Conservation (phyloP, 2,888 invertebrate genomes). For the Silvanus unidentatus region DNA sequence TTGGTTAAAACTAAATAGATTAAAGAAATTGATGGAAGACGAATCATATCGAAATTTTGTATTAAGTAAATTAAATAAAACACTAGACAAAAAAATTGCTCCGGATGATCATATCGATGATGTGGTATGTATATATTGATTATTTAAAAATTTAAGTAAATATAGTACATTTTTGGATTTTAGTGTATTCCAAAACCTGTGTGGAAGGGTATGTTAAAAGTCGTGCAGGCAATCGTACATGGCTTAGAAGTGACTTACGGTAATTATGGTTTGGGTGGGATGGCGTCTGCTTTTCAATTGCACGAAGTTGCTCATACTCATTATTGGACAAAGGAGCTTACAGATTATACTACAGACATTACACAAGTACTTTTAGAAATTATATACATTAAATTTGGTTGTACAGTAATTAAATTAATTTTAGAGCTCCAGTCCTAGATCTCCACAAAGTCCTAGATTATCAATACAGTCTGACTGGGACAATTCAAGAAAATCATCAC, state of each 20-base stretch:
- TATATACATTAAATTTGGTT: background rate
- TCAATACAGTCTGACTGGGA: slow-evolving; percentile 52
- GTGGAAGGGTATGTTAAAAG: slow-evolving; percentile 95
- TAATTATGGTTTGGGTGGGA: slow-evolving; percentile 92
- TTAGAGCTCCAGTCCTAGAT: slow-evolving; percentile 60
- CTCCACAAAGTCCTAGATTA: slow-evolving; percentile 56
- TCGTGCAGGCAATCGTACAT: slow-evolving; percentile 80
- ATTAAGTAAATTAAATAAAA: slow-evolving; percentile 89
- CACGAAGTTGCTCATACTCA: slow-evolving; percentile 99
- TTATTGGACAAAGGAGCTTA: slow-evolving; percentile 87
- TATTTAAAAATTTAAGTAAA: slow-evolving; percentile 2
- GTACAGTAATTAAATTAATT: slow-evolving; percentile 21
- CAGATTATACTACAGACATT: slow-evolving; percentile 51
- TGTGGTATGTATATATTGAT: slow-evolving; percentile 64
- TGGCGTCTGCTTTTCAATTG: slow-evolving; percentile 94
- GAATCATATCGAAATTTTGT: slow-evolving; percentile 96
- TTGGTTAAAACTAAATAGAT: slow-evolving; percentile 88
- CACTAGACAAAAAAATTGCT: slow-evolving; percentile 85
- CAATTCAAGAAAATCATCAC: slow-evolving; percentile 61
- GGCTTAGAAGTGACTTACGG: slow-evolving; percentile 89
- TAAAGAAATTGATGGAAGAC: slow-evolving; percentile 97
- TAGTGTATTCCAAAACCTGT: slow-evolving; percentile 84
- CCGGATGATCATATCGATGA: slow-evolving; percentile 97
- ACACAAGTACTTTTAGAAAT: slow-evolving; percentile 30
- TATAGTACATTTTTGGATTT: slow-evolving; percentile 24